These are phyloP conservation scores for Panopea generosa DNA, from an alignment of 2,888 invertebrate genomes.

Conservation along the genomic window DNA sequence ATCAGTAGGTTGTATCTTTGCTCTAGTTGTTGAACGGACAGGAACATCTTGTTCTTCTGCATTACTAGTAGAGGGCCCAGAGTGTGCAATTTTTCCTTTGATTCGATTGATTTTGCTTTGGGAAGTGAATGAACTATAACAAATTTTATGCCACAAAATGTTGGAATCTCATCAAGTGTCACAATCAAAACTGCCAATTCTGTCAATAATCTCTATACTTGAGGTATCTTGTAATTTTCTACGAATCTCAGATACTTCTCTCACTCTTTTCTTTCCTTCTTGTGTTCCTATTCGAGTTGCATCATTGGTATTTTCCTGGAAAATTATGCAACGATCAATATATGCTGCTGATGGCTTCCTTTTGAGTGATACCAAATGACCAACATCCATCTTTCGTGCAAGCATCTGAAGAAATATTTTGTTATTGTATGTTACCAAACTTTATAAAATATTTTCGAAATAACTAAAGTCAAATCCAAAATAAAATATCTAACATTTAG, in stretches of 20 bases:
- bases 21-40: background rate
- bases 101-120: too few relatives aligned
- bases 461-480: too few relatives aligned
- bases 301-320: constrained; percentile 9
- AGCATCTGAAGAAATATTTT: too few relatives aligned
- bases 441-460: too few relatives aligned
- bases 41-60: background rate
- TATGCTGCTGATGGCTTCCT: background rate
- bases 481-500: too few relatives aligned
- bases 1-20: constrained; percentile 4
- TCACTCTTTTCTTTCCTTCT: constrained; percentile 10
- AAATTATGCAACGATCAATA: constrained; percentile 13
- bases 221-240: constrained; percentile 7
- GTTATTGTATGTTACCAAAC: too few relatives aligned
- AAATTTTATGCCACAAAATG: constrained; percentile 22
- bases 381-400: constrained; percentile 22
- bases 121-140: constrained; percentile 26
- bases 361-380: constrained; percentile 12
- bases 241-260: constrained; percentile 2
- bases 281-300: background rate
- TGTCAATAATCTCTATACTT: constrained; percentile 7
- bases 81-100: background rate
- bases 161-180: background rate
- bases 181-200: background rate
- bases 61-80: background rate